Conservation (phyloP, 2,797 vertebrate species). For the Paramormyrops hopkinsi region DNA sequence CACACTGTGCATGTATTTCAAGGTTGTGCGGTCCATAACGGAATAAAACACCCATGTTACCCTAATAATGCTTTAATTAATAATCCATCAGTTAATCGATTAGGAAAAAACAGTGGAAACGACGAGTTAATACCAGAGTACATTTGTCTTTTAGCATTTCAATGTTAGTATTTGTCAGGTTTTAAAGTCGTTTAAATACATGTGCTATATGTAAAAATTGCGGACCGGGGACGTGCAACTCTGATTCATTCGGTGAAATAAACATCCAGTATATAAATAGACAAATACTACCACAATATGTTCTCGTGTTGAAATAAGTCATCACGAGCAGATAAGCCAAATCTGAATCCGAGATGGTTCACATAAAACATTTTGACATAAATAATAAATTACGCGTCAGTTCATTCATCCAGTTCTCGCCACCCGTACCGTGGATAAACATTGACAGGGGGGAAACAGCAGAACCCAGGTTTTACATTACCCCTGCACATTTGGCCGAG, state of each 20-base stretch:
- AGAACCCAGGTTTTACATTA: neutral
- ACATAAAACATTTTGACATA: neutral
- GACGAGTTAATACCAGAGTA: neutral
- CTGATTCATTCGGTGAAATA: neutral
- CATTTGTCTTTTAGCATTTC: neutral
- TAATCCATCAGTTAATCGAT: slow-evolving; percentile 14
- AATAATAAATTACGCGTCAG: slow-evolving; percentile 2
- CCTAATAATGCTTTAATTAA: slow-evolving; percentile 32
- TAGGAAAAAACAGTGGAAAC: neutral
- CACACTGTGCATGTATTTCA: slow-evolving; percentile 12
- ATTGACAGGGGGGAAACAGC: neutral
- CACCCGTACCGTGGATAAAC: slow-evolving; percentile 3
- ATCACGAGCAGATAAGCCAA: neutral
- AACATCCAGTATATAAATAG: neutral
- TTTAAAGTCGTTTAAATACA: neutral
- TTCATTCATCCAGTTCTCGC: neutral
- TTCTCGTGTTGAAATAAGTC: neutral
- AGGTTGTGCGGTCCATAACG: neutral
- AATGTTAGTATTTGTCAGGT: neutral
- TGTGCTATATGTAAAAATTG: slow-evolving; percentile 1
- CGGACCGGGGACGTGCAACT: neutral
- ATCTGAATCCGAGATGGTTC: neutral
- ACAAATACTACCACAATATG: neutral
- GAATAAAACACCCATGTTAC: slow-evolving; percentile 31
- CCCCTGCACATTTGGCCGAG: neutral